phyloP scores from a whole-genome alignment of 30 jellyfish, hydroid and myxozoan genomes.

The Rhopilema esculentum region DNA sequence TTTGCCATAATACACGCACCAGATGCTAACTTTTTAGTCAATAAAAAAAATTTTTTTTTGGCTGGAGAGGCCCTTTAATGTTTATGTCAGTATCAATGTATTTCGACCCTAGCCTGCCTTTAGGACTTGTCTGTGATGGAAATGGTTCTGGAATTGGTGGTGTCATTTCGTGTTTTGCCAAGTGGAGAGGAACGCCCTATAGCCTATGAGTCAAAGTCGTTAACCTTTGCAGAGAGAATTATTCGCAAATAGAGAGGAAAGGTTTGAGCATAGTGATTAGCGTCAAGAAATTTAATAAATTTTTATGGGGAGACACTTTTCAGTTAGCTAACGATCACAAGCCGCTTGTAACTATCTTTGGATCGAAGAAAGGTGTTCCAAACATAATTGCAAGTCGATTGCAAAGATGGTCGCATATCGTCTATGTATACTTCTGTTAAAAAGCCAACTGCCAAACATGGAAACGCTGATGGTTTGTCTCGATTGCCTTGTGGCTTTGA shows the following conservation, averaged over 20 bases:
- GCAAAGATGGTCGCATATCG: conserved; percentile 50
- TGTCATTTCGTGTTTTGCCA: conserved; percentile 52
- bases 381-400: conserved; percentile 73
- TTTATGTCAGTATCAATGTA: conserved; percentile 57
- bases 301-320: conserved; percentile 62
- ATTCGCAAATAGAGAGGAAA: conserved; percentile 54
- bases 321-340: conserved; percentile 71
- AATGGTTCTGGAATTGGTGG: conserved; percentile 71
- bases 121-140: conserved; percentile 78
- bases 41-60: no score
- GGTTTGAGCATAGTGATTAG: conserved; percentile 46
- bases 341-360: conserved; percentile 66
- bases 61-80: no score
- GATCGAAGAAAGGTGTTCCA: conserved; percentile 74
- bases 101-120: conserved; percentile 69
- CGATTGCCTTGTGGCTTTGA: conserved; percentile 73
- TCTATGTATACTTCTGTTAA: conserved; percentile 48
- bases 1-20: no score
- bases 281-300: conserved; percentile 62
- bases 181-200: conserved; percentile 72
- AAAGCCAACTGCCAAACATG: conserved; percentile 67
- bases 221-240: conserved; percentile 53
- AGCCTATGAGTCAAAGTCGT: conserved; percentile 56
- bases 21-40: no score
- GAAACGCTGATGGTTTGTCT: conserved; percentile 74